Evolutionary conservation across 2,888 invertebrate species (phyloP).

Genomic region (Trachelus troglodyta): DNA sequence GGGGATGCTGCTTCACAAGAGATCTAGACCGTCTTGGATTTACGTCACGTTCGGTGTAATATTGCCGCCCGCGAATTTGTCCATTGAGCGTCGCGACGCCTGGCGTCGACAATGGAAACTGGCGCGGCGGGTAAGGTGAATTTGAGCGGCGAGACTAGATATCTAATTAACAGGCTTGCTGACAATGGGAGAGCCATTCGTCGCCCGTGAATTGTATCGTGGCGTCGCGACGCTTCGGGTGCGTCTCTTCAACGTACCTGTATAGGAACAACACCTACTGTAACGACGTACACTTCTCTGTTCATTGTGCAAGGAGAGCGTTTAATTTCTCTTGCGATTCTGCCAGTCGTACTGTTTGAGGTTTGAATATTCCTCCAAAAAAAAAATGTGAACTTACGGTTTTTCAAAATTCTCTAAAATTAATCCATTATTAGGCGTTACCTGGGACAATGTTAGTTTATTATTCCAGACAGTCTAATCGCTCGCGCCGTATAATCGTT

Average conservation of each 20-base stretch:
- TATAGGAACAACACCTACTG: not conserved
- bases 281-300: not conserved
- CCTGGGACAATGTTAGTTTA: not conserved
- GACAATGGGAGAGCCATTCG: slow-evolving; percentile 62
- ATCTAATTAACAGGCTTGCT: slow-evolving; percentile 62
- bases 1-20: not conserved
- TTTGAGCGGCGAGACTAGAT: slow-evolving; percentile 61
- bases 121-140: slow-evolving; percentile 54
- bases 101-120: slow-evolving; percentile 35
- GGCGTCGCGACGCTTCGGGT: slow-evolving; percentile 24
- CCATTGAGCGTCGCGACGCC: slow-evolving; percentile 32
- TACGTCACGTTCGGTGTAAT: slow-evolving; percentile 51
- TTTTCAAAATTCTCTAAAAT: not conserved
- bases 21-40: slow-evolving; percentile 36
- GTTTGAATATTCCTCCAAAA: not conserved
- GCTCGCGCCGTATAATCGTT: not conserved
- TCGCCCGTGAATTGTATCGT: slow-evolving; percentile 57
- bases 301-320: not conserved
- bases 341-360: not conserved
- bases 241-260: slow-evolving; percentile 3
- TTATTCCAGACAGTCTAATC: not conserved
- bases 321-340: not conserved
- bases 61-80: slow-evolving; percentile 40
- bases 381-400: not conserved
- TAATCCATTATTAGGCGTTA: not conserved